phyloP scores from a whole-genome alignment of 2,888 invertebrate species.

The Acleris literana region DNA sequence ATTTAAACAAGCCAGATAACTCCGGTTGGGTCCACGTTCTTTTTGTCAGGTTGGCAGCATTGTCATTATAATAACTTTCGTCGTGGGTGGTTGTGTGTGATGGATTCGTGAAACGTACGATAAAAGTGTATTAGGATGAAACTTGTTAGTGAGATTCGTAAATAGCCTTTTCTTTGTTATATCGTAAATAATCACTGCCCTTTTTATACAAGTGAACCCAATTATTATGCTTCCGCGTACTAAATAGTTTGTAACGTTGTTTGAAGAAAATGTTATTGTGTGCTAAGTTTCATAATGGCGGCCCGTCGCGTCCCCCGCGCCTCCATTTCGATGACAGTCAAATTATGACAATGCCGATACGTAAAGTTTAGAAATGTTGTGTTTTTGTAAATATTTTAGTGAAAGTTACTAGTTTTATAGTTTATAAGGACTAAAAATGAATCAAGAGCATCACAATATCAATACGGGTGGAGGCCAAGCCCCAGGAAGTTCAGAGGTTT shows the following conservation, averaged over 20 bases:
- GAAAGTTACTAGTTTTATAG: conserved; percentile 51
- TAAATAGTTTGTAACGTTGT: conserved; percentile 43
- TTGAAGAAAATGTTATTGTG: conserved; percentile 78
- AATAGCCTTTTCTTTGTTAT: conserved; percentile 39
- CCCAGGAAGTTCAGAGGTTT: conserved; percentile 82
- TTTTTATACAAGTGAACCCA: conserved; percentile 23
- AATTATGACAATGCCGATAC: conserved; percentile 82
- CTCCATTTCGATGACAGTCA: conserved; percentile 86
- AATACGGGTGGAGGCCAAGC: conserved; percentile 85
- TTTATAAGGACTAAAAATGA: conserved; percentile 70
- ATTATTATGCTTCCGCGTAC: conserved; percentile 37
- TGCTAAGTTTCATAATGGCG: conserved; percentile 85
- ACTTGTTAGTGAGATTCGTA: conserved; percentile 11
- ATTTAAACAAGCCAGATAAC: background rate
- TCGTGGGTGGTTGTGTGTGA: conserved; percentile 62
- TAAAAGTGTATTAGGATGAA: conserved; percentile 49
- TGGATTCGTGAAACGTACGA: conserved; percentile 42
- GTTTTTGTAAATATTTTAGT: conserved; percentile 68
- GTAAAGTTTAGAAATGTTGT: conserved; percentile 74
- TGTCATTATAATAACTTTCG: conserved; percentile 70
- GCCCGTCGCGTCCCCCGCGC: conserved; percentile 87
- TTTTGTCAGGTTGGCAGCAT: conserved; percentile 55
- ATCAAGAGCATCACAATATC: conserved; percentile 80
- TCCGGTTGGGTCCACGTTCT: conserved; percentile 15
- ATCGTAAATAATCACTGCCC: conserved; percentile 38